These are phyloP conservation scores for Megaleporinus macrocephalus DNA, from an alignment of 2,113 vertebrate species.

Conservation along the genomic window DNA sequence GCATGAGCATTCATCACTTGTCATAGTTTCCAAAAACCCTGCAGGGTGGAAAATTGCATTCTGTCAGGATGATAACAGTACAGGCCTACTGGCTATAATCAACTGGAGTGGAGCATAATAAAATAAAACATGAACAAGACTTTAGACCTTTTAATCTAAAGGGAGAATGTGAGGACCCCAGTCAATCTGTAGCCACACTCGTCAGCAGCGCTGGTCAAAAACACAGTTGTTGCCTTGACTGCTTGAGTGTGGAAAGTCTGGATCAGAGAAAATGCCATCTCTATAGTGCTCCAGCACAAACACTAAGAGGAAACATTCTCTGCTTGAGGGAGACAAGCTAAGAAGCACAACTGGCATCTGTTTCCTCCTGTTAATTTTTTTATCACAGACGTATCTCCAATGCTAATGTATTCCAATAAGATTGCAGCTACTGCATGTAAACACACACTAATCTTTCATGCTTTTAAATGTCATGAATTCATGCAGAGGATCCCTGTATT, in stretches of 20 bases:
- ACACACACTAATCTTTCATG: not conserved
- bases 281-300: not conserved
- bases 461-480: not conserved
- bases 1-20: not conserved
- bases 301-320: not conserved
- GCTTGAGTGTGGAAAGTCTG: not conserved
- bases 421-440: not conserved
- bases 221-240: not conserved
- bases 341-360: not conserved
- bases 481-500: not conserved
- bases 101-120: not conserved
- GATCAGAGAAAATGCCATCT: not conserved
- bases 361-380: not conserved
- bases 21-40: not conserved
- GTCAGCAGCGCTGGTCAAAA: not conserved
- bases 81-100: not conserved
- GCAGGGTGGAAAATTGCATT: not conserved
- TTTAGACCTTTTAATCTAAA: not conserved
- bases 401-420: not conserved
- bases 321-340: not conserved
- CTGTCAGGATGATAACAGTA: not conserved
- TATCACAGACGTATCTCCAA: not conserved
- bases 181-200: not conserved
- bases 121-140: not conserved
- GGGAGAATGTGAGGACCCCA: not conserved